Evolutionary conservation across 2,888 invertebrate species (phyloP).

Genomic region (Hirtodrosophila histrioides): DNA sequence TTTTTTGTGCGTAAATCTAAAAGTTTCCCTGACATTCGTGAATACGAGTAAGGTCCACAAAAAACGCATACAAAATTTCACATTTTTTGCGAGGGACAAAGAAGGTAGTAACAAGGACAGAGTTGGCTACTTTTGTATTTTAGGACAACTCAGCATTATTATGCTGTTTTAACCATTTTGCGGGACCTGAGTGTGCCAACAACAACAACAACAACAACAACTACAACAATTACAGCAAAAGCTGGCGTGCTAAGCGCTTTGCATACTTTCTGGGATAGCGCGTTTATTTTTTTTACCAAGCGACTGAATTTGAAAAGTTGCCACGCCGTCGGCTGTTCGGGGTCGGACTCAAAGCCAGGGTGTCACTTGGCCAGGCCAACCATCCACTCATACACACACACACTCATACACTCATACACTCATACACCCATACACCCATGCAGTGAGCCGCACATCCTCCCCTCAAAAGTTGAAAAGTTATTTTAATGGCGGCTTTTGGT

Average conservation of each 20-base stretch:
- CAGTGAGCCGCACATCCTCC: background rate
- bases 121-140: no score
- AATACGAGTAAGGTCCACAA: no score
- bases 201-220: slow-evolving; percentile 2
- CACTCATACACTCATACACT: slow-evolving; percentile 8
- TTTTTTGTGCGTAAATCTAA: no score
- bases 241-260: slow-evolving; percentile 2
- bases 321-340: slow-evolving; percentile 28
- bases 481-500: slow-evolving; percentile 62
- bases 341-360: slow-evolving; percentile 15
- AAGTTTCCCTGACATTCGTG: no score
- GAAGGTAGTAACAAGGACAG: no score
- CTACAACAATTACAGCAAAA: slow-evolving; percentile 5
- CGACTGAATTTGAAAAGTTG: slow-evolving; percentile 57
- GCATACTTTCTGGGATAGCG: slow-evolving; percentile 1
- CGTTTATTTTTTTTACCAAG: slow-evolving; percentile 14
- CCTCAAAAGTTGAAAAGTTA: slow-evolving; percentile 51
- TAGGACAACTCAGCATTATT: no score
- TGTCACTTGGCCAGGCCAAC: slow-evolving; percentile 43
- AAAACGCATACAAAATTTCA: no score
- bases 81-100: no score
- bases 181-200: background rate
- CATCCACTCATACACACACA: background rate
- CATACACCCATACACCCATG: background rate
- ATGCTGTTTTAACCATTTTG: no score